phyloP scores from a whole-genome alignment of 92 coral and sea anemone species.

The Porites divaricata region DNA sequence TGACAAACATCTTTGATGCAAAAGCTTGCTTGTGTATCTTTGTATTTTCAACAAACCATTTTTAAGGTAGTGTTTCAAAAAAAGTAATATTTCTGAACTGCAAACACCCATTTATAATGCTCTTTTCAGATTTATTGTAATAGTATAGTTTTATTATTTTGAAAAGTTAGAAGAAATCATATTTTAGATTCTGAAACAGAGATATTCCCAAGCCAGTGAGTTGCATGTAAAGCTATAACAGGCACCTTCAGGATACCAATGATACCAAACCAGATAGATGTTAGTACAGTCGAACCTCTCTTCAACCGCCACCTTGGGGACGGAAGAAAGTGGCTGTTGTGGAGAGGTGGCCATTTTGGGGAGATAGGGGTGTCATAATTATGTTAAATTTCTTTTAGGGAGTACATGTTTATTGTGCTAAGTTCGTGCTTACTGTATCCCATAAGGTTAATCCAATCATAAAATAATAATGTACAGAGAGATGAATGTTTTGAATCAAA shows the following conservation, averaged over 20 bases:
- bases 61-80: neutral
- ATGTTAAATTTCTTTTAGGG: no score
- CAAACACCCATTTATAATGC: neutral
- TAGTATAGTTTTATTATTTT: neutral
- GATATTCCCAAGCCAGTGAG: neutral
- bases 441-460: no score
- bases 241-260: neutral
- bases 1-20: neutral
- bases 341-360: no score
- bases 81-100: slow-evolving; percentile 1
- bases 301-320: no score
- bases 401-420: no score
- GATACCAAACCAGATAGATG: no score
- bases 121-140: neutral
- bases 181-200: neutral
- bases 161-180: neutral
- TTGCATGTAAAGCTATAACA: neutral
- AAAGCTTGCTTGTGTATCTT: neutral
- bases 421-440: no score
- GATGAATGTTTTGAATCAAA: no score
- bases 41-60: slow-evolving; percentile 24
- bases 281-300: no score
- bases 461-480: no score
- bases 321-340: no score
- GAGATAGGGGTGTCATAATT: no score